Evolutionary conservation across 2,888 invertebrate species (phyloP).

Genomic region (Coremacera marginata): DNA sequence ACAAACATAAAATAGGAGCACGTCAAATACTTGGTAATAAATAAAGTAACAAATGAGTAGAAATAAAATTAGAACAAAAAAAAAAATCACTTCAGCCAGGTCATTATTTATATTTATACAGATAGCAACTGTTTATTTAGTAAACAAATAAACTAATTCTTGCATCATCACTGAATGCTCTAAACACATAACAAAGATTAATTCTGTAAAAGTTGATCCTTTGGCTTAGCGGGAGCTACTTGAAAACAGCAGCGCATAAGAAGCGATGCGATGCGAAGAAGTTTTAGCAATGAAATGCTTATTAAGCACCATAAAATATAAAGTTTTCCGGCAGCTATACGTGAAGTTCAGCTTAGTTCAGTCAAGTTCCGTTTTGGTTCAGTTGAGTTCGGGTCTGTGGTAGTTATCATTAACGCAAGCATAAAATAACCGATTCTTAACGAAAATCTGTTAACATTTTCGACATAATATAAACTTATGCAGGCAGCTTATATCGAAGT

Average conservation of each 20-base stretch:
- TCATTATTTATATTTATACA: constrained; percentile 1
- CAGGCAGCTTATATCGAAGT: not conserved
- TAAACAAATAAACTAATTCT: not conserved
- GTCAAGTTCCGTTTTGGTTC: not conserved
- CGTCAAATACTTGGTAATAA: not conserved
- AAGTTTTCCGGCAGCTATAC: not conserved
- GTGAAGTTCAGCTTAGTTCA: not conserved
- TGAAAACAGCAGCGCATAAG: too few relatives aligned
- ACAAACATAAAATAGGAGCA: not conserved
- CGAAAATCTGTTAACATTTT: constrained; percentile 16
- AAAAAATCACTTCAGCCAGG: not conserved
- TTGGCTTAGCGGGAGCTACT: not conserved
- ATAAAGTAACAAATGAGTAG: not conserved
- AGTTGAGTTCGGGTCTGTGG: not conserved
- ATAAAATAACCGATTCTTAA: not conserved
- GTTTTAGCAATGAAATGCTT: too few relatives aligned
- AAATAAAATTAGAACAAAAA: not conserved
- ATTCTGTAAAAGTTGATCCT: not conserved
- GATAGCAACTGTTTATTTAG: not conserved
- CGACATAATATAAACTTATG: constrained; percentile 5
- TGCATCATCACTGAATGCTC: not conserved
- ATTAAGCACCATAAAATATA: too few relatives aligned
- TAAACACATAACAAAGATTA: too few relatives aligned
- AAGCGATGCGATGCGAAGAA: too few relatives aligned
- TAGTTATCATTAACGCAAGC: not conserved